A percentile compares a stretch with the other conserved stretches of the same genome.
These are phyloP conservation scores for Sebastes hopkinsi DNA, from an alignment of 2,797 vertebrate species.

Conservation along the genomic window DNA sequence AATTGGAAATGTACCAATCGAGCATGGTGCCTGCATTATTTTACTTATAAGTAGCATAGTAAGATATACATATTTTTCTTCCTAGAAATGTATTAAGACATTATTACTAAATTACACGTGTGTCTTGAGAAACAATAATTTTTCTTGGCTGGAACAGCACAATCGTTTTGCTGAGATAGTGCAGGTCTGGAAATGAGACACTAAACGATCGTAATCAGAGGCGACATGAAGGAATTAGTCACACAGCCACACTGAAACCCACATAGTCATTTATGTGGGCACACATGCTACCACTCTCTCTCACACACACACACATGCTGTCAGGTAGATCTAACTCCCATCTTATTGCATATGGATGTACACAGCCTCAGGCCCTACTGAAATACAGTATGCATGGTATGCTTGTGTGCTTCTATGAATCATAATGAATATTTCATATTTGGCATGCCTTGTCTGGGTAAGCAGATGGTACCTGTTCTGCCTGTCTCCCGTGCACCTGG, in stretches of 20 bases:
- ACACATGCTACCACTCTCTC: conserved; percentile 36
- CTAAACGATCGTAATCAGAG: conserved; percentile 26
- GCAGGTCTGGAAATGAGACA: conserved; percentile 6
- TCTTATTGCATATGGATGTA: conserved; percentile 58
- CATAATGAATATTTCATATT: conserved; percentile 74
- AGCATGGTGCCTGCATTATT: background rate
- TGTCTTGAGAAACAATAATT: background rate
- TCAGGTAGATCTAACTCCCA: conserved; percentile 31
- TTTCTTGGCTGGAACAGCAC: background rate
- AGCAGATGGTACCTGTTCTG: conserved; percentile 67
- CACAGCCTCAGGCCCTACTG: conserved; percentile 25
- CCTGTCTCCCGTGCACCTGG: conserved; percentile 65
- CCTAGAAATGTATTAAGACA: background rate
- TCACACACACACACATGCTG: conserved; percentile 36
- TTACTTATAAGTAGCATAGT: background rate
- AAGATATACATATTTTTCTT: background rate
- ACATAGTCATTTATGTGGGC: conserved; percentile 42
- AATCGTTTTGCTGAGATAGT: background rate
- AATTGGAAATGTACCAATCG: background rate
- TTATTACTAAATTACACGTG: background rate
- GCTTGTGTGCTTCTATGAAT: conserved; percentile 53
- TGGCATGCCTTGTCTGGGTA: conserved; percentile 63
- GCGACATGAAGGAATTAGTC: conserved; percentile 54
- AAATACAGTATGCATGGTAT: conserved; percentile 53
- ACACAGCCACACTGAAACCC: conserved; percentile 45